Evolutionary conservation across 1,140 invertebrate species (phyloP).

Genomic region (Penaeus chinensis): DNA sequence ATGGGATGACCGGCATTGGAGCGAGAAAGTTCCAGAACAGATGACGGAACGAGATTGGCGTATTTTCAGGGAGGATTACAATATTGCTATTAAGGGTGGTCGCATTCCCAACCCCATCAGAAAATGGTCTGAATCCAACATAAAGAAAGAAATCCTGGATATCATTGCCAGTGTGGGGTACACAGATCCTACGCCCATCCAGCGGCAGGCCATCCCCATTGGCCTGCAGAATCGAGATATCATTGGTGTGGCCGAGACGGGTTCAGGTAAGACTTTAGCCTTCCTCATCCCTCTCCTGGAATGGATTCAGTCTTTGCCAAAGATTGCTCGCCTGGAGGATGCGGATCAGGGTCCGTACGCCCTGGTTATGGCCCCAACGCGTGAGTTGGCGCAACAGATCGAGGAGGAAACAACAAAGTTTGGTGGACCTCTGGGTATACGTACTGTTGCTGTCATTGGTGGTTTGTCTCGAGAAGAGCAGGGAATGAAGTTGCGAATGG

Average conservation of each 20-base stretch:
- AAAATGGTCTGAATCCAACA: conserved; percentile 93
- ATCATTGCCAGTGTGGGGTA: conserved; percentile 97
- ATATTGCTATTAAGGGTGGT: conserved; percentile 97
- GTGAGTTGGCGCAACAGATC: conserved; percentile 99
- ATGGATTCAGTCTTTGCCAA: conserved; percentile 98
- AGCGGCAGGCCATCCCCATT: conserved; percentile 98
- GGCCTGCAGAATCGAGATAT: conserved; percentile 98
- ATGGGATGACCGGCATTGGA: conserved; percentile 99
- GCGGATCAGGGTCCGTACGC: conserved; percentile 96
- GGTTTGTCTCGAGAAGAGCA: conserved; percentile 94
- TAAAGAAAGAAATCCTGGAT: conserved; percentile 91
- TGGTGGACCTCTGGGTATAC: conserved; percentile 92
- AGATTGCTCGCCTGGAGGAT: conserved; percentile 92
- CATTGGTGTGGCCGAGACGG: conserved; percentile 99
- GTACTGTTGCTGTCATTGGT: conserved; percentile 98
- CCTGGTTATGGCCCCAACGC: conserved; percentile 97
- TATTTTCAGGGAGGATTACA: conserved; percentile 99
- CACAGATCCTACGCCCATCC: conserved; percentile 98
- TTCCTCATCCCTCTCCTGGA: conserved; percentile 97
- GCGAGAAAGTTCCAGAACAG: conserved; percentile 91
- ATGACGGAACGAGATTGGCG: conserved; percentile 99
- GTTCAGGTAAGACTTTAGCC: conserved; percentile 97
- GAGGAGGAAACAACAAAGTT: conserved; percentile 99
- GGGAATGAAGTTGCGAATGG: conserved; percentile 94
- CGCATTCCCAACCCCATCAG: conserved; percentile 96